Evolutionary conservation across 2,797 vertebrate species (phyloP).

Genomic region (Manis javanica): DNA sequence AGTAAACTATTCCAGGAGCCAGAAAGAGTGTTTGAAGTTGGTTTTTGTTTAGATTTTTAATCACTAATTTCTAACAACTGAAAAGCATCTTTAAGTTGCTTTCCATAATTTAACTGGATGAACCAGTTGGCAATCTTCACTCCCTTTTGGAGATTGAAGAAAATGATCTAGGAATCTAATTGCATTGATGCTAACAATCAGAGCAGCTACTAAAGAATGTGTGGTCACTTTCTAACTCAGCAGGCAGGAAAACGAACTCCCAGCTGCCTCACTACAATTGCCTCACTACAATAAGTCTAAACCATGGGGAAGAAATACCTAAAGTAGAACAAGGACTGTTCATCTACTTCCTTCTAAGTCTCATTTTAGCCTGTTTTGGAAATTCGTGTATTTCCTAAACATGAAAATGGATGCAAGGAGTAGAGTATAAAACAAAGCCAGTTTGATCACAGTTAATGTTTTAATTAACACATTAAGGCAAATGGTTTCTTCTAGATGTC

Average conservation of each 20-base stretch:
- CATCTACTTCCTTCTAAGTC: not conserved
- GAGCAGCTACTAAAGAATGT: not conserved
- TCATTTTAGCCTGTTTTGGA: not conserved
- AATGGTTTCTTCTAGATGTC: not conserved
- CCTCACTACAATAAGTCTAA: not conserved
- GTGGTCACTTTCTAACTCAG: not conserved
- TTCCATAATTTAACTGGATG: not conserved
- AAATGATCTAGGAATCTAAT: not conserved
- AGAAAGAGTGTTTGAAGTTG: not conserved
- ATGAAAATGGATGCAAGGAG: not conserved
- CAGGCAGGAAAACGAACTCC: not conserved
- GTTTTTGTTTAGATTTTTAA: not conserved
- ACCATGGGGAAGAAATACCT: not conserved
- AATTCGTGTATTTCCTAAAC: not conserved
- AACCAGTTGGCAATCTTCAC: not conserved
- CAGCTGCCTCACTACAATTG: not conserved
- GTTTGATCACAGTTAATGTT: not conserved
- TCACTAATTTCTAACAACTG: not conserved
- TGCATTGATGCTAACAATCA: not conserved
- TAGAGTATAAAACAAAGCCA: not conserved
- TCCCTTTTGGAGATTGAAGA: not conserved
- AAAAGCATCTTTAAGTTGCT: not conserved
- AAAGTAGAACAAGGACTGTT: no score
- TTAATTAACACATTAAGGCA: not conserved
- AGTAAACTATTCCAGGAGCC: not conserved